These are phyloP conservation scores for Portevinia maculata DNA, from an alignment of 2,888 invertebrate species.

Conservation along the genomic window DNA sequence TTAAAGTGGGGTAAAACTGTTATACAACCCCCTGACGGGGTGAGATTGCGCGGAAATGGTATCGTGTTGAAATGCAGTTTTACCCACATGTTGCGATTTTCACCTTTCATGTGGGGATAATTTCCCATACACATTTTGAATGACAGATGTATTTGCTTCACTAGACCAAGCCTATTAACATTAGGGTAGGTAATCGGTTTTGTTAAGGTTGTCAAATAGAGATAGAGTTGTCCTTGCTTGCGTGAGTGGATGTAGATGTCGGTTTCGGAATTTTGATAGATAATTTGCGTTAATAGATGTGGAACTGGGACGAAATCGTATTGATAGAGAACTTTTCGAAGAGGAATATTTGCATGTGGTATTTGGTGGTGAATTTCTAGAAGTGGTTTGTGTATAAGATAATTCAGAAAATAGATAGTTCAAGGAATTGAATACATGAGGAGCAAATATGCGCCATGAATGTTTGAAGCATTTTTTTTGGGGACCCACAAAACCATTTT, in stretches of 20 bases:
- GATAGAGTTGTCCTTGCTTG: background rate
- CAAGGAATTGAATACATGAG: background rate
- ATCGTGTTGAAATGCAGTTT: background rate
- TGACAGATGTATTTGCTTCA: slow-evolving; percentile 12
- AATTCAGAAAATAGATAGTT: slow-evolving; percentile 7
- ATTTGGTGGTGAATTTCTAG: slow-evolving; percentile 5
- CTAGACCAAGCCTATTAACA: slow-evolving; percentile 19
- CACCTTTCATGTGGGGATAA: slow-evolving; percentile 42
- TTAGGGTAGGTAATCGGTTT: slow-evolving; percentile 41
- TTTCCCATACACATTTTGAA: slow-evolving; percentile 15
- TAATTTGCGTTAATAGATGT: slow-evolving; percentile 23
- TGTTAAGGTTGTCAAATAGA: background rate
- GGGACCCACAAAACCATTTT: no score
- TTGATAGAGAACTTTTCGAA: slow-evolving; percentile 14
- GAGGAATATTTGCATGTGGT: slow-evolving; percentile 20
- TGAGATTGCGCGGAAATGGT: slow-evolving; percentile 33
- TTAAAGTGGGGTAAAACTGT: slow-evolving; percentile 47
- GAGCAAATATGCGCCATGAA: background rate
- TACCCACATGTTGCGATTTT: background rate
- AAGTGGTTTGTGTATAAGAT: slow-evolving; percentile 35
- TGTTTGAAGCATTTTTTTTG: background rate
- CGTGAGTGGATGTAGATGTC: slow-evolving; percentile 1
- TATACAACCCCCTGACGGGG: slow-evolving; percentile 51
- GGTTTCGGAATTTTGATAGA: no score
- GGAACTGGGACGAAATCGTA: background rate